Conservation (phyloP, 2,888 invertebrate species). For the Caenorhabditis becei region DNA sequence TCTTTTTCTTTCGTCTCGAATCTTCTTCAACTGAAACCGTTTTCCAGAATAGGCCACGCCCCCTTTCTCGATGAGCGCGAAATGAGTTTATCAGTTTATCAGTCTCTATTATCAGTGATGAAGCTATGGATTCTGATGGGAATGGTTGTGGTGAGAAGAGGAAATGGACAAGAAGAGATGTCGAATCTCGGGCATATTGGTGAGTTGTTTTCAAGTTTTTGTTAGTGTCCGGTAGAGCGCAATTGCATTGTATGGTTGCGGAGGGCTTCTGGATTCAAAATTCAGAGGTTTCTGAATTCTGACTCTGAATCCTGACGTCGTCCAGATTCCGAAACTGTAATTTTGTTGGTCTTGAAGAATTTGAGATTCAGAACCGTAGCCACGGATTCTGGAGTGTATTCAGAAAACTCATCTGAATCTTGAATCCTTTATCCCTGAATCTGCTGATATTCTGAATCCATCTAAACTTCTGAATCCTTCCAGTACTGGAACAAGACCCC, state of each 20-base stretch:
- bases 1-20: neutral
- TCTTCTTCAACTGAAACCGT: neutral
- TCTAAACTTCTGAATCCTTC: neutral
- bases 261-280: too few species aligned
- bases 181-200: constrained; percentile 47
- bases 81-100: neutral
- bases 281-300: too few species aligned
- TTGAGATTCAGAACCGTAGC: too few species aligned
- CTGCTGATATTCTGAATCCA: neutral
- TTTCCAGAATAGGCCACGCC: neutral
- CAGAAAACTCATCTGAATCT: too few species aligned
- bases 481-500: constrained; percentile 59
- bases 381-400: too few species aligned
- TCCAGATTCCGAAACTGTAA: too few species aligned
- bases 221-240: too few species aligned
- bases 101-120: neutral
- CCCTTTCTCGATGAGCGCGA: neutral
- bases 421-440: too few species aligned
- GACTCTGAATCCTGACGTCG: too few species aligned
- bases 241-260: too few species aligned
- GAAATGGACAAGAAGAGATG: constrained; percentile 12
- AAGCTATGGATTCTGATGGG: too few species aligned
- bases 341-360: too few species aligned
- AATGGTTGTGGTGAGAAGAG: neutral
- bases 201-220: constrained; percentile 12